Evolutionary conservation across 1,140 invertebrate species (phyloP).

Genomic region (Anthonomus grandis): DNA sequence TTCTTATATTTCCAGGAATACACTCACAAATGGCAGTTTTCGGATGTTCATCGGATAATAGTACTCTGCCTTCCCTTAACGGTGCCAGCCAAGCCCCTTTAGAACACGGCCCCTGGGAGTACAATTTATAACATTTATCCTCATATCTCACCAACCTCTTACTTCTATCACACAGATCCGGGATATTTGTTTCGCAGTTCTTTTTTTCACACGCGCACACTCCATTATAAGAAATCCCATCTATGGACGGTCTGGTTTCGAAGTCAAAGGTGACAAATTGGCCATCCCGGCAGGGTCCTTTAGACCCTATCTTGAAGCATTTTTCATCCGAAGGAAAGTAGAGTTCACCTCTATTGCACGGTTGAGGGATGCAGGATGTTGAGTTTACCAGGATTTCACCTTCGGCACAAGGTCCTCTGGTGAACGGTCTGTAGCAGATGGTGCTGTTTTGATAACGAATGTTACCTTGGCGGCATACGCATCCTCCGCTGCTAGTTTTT

Average conservation of each 20-base stretch:
- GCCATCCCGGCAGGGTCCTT: conserved; percentile 66
- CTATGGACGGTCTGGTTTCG: conserved; percentile 65
- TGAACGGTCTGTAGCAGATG: conserved; percentile 71
- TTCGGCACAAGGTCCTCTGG: conserved; percentile 66
- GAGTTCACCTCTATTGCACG: conserved; percentile 67
- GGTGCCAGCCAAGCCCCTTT: conserved; percentile 70
- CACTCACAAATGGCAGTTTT: conserved; percentile 65
- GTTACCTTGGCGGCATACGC: conserved; percentile 67
- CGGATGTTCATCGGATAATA: conserved; percentile 38
- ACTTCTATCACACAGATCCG: conserved; percentile 54
- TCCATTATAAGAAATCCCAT: conserved; percentile 78
- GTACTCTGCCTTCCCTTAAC: conserved; percentile 40
- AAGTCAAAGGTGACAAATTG: conserved; percentile 76
- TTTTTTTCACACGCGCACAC: conserved; percentile 65
- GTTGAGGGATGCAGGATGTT: conserved; percentile 59
- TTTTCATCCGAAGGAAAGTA: conserved; percentile 69
- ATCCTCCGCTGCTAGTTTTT: conserved; percentile 54
- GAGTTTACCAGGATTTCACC: conserved; percentile 65
- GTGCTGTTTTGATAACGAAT: conserved; percentile 62
- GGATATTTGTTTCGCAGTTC: conserved; percentile 33
- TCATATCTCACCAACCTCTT: conserved; percentile 60
- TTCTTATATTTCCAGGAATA: conserved; percentile 61
- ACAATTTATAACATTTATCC: conserved; percentile 66
- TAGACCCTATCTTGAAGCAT: conserved; percentile 71
- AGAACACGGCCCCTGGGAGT: conserved; percentile 70